phyloP scores from a whole-genome alignment of 2,888 invertebrate species.

The Caenorhabditis drosophilae region DNA sequence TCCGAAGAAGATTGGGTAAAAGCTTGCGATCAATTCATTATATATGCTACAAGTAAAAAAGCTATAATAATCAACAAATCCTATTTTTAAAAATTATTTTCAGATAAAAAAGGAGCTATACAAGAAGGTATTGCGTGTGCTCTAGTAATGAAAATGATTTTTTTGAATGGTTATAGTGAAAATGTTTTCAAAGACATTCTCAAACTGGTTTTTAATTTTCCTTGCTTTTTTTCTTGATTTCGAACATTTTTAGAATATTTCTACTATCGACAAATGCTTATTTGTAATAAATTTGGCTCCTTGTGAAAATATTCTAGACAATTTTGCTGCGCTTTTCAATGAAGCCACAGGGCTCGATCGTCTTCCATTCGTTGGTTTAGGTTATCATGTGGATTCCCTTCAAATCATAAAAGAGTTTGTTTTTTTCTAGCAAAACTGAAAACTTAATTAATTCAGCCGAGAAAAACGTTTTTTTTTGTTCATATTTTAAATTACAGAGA shows the following conservation, averaged over 20 bases:
- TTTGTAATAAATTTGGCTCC: constrained; percentile 32
- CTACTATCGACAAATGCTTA: constrained; percentile 13
- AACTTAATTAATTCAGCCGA: no score
- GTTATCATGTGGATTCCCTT: constrained; percentile 25
- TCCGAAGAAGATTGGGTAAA: constrained; percentile 14
- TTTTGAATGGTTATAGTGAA: constrained; percentile 6
- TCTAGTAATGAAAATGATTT: constrained; percentile 19
- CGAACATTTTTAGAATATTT: constrained; percentile 9
- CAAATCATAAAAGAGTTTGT: constrained; percentile 17
- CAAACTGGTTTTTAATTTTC: constrained; percentile 7
- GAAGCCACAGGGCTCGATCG: constrained; percentile 25
- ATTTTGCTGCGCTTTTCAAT: constrained; percentile 18
- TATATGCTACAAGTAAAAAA: neutral
- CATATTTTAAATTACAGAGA: constrained; percentile 15
- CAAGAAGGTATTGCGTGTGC: constrained; percentile 6
- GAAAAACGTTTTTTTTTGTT: no score
- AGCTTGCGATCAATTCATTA: constrained; percentile 15
- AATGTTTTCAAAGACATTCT: constrained; percentile 17
- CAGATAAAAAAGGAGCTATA: neutral
- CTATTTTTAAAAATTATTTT: neutral
- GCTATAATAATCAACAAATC: no score
- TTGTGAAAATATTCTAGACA: constrained; percentile 10
- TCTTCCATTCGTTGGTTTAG: constrained; percentile 35
- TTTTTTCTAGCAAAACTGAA: neutral
- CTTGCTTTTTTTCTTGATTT: neutral